These are phyloP conservation scores for Pheosia gnoma DNA, from an alignment of 2,888 invertebrate species.

Conservation along the genomic window DNA sequence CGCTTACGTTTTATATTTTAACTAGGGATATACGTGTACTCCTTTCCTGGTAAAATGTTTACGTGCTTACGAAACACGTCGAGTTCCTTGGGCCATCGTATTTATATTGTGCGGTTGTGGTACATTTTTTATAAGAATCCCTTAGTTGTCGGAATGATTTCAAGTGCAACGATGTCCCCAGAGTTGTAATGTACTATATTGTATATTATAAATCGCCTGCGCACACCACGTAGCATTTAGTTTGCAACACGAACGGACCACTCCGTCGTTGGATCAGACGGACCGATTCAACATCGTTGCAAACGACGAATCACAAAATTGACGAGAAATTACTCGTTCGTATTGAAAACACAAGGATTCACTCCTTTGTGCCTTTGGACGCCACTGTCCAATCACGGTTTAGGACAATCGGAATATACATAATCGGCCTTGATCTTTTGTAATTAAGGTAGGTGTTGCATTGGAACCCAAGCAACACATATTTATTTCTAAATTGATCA, in stretches of 20 bases:
- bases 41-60: conserved; percentile 41
- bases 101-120: conserved; percentile 40
- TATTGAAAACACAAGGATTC: conserved; percentile 19
- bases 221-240: conserved; percentile 56
- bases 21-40: conserved; percentile 36
- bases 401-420: conserved; percentile 14
- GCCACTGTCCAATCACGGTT: conserved; percentile 25
- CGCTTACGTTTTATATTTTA: conserved; percentile 38
- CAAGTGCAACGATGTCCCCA: conserved; percentile 34
- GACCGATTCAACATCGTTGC: conserved; percentile 13
- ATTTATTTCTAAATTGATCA: neutral
- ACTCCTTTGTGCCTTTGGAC: conserved; percentile 36
- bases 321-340: conserved; percentile 14
- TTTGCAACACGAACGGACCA: conserved; percentile 24
- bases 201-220: conserved; percentile 44
- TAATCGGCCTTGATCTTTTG: conserved; percentile 21
- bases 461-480: conserved; percentile 7
- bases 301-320: conserved; percentile 15
- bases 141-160: conserved; percentile 21
- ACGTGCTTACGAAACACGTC: conserved; percentile 41
- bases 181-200: conserved; percentile 32
- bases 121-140: conserved; percentile 36
- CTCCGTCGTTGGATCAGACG: conserved; percentile 23
- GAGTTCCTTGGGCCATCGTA: conserved; percentile 40
- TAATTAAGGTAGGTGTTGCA: conserved; percentile 28